Evolutionary conservation across 2,888 invertebrate genomes (phyloP).

Genomic region (Amphipoea lucens): DNA sequence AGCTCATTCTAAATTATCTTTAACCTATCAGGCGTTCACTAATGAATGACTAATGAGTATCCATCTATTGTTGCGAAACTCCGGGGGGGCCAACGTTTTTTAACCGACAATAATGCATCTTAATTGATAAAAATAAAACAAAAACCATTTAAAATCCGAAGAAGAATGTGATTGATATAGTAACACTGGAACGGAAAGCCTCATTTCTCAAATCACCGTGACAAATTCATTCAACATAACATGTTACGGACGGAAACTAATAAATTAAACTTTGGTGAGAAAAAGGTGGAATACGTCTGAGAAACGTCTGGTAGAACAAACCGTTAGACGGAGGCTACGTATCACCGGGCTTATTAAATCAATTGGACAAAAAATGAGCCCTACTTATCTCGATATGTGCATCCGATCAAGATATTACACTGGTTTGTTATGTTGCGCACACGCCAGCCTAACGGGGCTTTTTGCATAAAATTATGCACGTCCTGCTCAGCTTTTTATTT

Average conservation of each 20-base stretch:
- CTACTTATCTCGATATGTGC: conserved; percentile 57
- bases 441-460: conserved; percentile 75
- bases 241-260: conserved; percentile 38
- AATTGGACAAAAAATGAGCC: conserved; percentile 54
- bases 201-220: conserved; percentile 30
- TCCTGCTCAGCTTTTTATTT: conserved; percentile 42
- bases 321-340: conserved; percentile 44
- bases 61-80: neutral
- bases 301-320: conserved; percentile 32
- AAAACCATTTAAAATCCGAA: neutral
- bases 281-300: conserved; percentile 51
- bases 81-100: neutral
- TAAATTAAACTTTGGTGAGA: conserved; percentile 38
- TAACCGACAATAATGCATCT: neutral
- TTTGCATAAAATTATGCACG: conserved; percentile 49
- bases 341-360: conserved; percentile 45
- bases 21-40: neutral
- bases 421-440: conserved; percentile 61
- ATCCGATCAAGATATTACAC: conserved; percentile 58
- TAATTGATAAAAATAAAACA: neutral
- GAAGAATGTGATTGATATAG: neutral
- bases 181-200: conserved; percentile 34
- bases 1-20: neutral
- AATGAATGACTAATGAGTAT: neutral
- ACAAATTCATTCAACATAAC: conserved; percentile 33